These are phyloP conservation scores for Naso thynnoides DNA, from an alignment of 2,797 vertebrate species.

Conservation along the genomic window DNA sequence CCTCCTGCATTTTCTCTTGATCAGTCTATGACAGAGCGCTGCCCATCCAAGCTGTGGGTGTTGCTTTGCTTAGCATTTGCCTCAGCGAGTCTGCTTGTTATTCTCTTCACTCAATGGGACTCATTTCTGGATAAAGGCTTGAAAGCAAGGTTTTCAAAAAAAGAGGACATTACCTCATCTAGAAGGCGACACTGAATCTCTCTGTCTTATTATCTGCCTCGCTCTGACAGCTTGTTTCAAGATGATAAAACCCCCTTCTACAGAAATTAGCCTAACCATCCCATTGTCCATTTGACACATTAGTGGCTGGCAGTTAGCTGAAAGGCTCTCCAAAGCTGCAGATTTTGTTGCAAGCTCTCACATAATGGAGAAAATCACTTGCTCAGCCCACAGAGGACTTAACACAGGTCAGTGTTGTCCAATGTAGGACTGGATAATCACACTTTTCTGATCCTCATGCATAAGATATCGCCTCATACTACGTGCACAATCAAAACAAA, in stretches of 20 bases:
- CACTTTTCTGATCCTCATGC: slow-evolving; percentile 48
- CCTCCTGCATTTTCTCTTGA: slow-evolving; percentile 53
- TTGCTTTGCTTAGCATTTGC: slow-evolving; percentile 46
- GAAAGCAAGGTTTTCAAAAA: slow-evolving; percentile 36
- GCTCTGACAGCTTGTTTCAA: slow-evolving; percentile 52
- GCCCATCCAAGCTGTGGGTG: slow-evolving; percentile 40
- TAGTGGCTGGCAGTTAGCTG: slow-evolving; percentile 57
- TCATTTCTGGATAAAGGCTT: slow-evolving; percentile 39
- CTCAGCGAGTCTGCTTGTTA: slow-evolving; percentile 27
- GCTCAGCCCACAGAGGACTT: slow-evolving; percentile 50
- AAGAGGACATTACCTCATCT: slow-evolving; percentile 47
- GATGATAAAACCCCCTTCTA: slow-evolving; percentile 54
- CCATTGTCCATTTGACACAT: slow-evolving; percentile 71
- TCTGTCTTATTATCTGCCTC: slow-evolving; percentile 56
- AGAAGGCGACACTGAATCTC: slow-evolving; percentile 51
- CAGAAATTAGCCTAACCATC: slow-evolving; percentile 59
- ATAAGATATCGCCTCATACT: slow-evolving; percentile 34
- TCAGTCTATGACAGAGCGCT: slow-evolving; percentile 44
- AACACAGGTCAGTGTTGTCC: slow-evolving; percentile 48
- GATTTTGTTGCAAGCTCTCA: slow-evolving; percentile 40
- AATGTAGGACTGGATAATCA: slow-evolving; percentile 44
- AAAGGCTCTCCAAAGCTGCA: slow-evolving; percentile 59
- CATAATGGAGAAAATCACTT: slow-evolving; percentile 59
- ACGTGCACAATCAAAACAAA: slow-evolving; percentile 14
- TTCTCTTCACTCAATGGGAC: slow-evolving; percentile 37